Base-by-base conservation (phyloP, 2,888 invertebrate species). In the Idaea biselata region DNA sequence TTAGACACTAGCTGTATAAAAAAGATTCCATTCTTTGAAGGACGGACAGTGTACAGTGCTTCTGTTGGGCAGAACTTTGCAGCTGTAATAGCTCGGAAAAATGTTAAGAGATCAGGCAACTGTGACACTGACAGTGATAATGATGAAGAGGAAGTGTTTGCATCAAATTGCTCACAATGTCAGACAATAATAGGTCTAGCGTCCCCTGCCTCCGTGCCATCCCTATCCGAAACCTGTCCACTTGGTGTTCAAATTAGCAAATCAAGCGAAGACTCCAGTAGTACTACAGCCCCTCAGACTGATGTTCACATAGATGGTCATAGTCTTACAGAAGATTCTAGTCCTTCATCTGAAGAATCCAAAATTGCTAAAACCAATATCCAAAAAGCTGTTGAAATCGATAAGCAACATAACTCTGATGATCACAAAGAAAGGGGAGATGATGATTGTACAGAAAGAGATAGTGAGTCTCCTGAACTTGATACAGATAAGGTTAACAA, bases 1-100 rank as follows among this genome's bases (percentile, higher is more conserved):
- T 88, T 95, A 74, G 93, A 94, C 67, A 90, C 92, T 60, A 82
- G 80, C 71, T 93, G 88, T 73, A 95, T 95, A 68, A 94, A 93
- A 69, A 94, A 94, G 83, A 94, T 96, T 59, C 91, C 89, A 67
- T 95, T 95, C 85, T 95, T 96, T 74, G 94, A 95, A 75, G 95
- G 95, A 7, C 89, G 95, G 72, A 93, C 93, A 66, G 94, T 97
- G 18, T 93, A 95, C 60, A 94, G 95, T 79, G 93, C 96, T 58
- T 94, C 94, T 8, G 95, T 97, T 63, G 97, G 97, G 6, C 93
- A 93, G 64, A 95, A 96, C 78, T 97, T 95, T 93, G 97, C 95
- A 79, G 95, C 95, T 77, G 95, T 95, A 59, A 93, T 96, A 74
- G 94, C 94, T n/a, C 93, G 94, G 68, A 95, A 95, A 81, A 93